Evolutionary conservation across 2,888 invertebrate species (phyloP).

Genomic region (Melanotus villosus): DNA sequence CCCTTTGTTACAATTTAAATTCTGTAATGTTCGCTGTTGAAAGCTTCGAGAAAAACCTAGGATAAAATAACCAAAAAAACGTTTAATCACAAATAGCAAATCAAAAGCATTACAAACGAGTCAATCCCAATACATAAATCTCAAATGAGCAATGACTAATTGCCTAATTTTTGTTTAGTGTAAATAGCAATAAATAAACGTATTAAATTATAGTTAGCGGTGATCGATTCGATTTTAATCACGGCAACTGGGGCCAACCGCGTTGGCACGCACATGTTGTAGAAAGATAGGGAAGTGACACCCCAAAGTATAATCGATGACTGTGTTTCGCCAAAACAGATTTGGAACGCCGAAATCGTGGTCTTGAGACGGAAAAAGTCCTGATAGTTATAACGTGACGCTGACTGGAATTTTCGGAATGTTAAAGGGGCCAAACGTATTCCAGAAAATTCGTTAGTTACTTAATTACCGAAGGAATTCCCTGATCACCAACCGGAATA

Average conservation of each 20-base stretch:
- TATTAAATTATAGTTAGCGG: conserved; percentile 37
- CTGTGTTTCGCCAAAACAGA: conserved; percentile 19
- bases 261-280: conserved; percentile 35
- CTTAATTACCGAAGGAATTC: too few relatives aligned
- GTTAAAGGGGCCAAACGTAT: too few relatives aligned
- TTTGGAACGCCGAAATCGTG: conserved; percentile 9
- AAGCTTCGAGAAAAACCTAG: too few relatives aligned
- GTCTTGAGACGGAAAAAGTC: neutral
- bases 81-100: too few relatives aligned
- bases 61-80: too few relatives aligned
- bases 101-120: too few relatives aligned
- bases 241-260: conserved; percentile 22
- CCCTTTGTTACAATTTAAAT: too few relatives aligned
- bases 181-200: conserved; percentile 31
- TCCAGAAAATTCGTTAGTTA: too few relatives aligned
- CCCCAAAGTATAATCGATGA: conserved; percentile 38
- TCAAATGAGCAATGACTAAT: conserved; percentile 21
- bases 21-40: too few relatives aligned
- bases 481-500: too few relatives aligned
- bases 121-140: conserved; percentile 11
- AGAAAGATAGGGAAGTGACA: conserved; percentile 27
- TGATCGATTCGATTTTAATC: conserved; percentile 43
- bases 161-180: conserved; percentile 36
- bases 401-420: neutral
- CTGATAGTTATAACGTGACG: neutral